Percentiles rank a stretch among this genome's conserved stretches.
Evolutionary conservation across 2,888 invertebrate genomes (phyloP).

Genomic region (Chalcosyrphus nemorum): DNA sequence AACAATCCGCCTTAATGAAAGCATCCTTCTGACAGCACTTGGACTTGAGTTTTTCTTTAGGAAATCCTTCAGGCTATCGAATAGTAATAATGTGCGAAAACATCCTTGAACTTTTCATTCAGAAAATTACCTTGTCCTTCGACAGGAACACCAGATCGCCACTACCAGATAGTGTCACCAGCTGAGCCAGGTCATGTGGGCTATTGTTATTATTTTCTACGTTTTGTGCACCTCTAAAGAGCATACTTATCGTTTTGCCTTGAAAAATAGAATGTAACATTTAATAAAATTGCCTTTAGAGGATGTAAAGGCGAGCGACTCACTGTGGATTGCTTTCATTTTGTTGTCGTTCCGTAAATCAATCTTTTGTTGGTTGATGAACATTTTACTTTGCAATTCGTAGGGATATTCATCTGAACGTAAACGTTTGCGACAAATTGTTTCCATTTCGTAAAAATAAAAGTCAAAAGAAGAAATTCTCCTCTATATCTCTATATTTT

Average conservation of each 20-base stretch:
- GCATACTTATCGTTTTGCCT: constrained; percentile 72
- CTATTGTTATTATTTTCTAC: constrained; percentile 43
- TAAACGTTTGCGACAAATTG: constrained; percentile 62
- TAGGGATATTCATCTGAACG: constrained; percentile 68
- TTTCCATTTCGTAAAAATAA: too few relatives aligned
- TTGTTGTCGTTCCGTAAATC: constrained; percentile 60
- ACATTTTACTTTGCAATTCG: constrained; percentile 70
- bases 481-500: not conserved
- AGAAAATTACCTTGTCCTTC: constrained; percentile 50
- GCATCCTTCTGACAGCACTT: constrained; percentile 73
- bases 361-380: constrained; percentile 70
- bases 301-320: constrained; percentile 15
- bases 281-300: not conserved
- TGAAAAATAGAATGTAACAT: not conserved
- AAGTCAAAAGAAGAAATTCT: not conserved
- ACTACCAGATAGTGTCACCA: constrained; percentile 64
- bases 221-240: constrained; percentile 69
- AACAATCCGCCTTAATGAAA: constrained; percentile 67
- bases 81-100: not conserved
- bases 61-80: constrained; percentile 51
- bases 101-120: not conserved
- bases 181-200: constrained; percentile 8
- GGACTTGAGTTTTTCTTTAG: constrained; percentile 52
- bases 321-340: constrained; percentile 73
- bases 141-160: constrained; percentile 55